Percentiles rank a stretch among this genome's conserved stretches.
Conservation (phyloP, 2,113 vertebrate species). For the Dicaeum eximium region DNA sequence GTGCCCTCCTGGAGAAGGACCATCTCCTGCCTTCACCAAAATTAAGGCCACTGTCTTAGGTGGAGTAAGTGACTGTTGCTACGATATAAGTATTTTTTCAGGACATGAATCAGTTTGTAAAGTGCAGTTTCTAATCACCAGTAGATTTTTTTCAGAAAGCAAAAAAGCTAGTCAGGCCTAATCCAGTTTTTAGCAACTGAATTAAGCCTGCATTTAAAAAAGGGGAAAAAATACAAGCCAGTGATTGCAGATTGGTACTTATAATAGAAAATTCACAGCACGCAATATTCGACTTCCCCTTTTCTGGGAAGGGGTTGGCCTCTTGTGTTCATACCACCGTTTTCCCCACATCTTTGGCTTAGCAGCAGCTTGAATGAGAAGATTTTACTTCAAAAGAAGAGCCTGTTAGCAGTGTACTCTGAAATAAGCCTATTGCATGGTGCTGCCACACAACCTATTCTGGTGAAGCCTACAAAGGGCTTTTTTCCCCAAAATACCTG, state of each 20-base stretch:
- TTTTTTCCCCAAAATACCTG: not conserved
- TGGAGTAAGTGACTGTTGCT: not conserved
- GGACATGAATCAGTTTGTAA: not conserved
- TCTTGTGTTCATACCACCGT: not conserved
- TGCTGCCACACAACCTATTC: not conserved
- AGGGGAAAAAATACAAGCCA: not conserved
- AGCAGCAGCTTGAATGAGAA: not conserved
- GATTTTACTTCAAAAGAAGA: not conserved
- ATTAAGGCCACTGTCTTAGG: not conserved
- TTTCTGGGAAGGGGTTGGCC: not conserved
- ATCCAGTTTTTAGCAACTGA: not conserved
- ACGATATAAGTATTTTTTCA: not conserved
- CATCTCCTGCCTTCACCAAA: not conserved
- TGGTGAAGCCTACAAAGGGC: not conserved
- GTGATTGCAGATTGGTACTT: not conserved
- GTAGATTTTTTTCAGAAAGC: not conserved
- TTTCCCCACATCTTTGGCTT: not conserved
- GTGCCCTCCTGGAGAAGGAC: not conserved
- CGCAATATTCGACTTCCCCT: not conserved
- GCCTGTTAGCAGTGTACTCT: not conserved
- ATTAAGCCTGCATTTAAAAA: not conserved
- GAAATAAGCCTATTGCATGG: not conserved
- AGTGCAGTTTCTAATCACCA: not conserved
- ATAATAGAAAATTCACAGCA: not conserved
- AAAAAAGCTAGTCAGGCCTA: not conserved